A percentile compares a stretch with the other conserved stretches of the same genome.
Conservation (phyloP, 2,888 invertebrate species). For the Conomelus anceps region DNA sequence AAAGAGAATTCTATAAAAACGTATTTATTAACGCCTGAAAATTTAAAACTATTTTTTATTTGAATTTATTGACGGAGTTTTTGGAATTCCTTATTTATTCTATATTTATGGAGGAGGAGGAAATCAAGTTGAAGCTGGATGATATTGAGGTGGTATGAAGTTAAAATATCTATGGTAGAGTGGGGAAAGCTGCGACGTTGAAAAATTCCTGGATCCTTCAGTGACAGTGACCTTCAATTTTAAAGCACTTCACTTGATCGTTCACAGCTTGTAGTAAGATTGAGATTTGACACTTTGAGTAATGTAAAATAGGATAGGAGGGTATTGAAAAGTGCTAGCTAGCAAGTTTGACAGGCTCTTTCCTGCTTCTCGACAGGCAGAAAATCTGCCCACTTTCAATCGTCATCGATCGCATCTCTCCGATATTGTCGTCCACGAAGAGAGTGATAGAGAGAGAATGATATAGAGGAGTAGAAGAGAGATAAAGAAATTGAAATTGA, state of each 20-base stretch:
- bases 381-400: neutral
- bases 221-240: neutral
- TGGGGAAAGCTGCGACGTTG: no score
- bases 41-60: no score
- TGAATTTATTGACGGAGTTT: no score
- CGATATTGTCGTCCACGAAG: neutral
- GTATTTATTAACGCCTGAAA: no score
- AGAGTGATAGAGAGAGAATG: neutral
- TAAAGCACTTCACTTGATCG: neutral
- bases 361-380: neutral
- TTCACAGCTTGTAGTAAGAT: neutral
- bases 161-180: no score
- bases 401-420: neutral
- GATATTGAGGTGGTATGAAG: no score
- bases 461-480: neutral
- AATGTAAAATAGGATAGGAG: neutral
- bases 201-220: no score
- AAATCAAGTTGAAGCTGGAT: no score
- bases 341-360: neutral
- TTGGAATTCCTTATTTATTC: no score
- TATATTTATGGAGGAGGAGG: no score
- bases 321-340: neutral
- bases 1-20: no score
- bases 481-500: neutral
- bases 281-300: neutral